Conservation (phyloP, 2,113 vertebrate species). For the Jaculus jaculus region DNA sequence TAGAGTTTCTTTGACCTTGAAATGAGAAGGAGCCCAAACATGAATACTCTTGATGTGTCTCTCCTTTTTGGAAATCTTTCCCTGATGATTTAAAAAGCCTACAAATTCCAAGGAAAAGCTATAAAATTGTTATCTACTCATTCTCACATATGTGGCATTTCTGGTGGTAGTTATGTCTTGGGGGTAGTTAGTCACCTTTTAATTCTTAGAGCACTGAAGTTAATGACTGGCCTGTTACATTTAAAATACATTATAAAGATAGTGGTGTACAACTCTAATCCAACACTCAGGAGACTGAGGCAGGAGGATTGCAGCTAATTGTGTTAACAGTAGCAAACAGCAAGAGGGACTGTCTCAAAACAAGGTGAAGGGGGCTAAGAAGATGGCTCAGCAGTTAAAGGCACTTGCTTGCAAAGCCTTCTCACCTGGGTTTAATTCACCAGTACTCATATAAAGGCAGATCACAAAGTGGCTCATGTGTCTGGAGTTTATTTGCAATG, state of each 20-base stretch:
- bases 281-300: too few relatives aligned
- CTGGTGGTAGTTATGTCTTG: background rate
- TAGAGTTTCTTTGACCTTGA: slow-evolving; percentile 18
- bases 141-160: slow-evolving; percentile 9
- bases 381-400: too few relatives aligned
- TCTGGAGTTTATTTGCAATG: too few relatives aligned
- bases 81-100: slow-evolving; percentile 5
- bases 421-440: too few relatives aligned
- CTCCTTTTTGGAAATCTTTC: slow-evolving; percentile 17
- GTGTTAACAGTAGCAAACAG: background rate
- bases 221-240: slow-evolving; percentile 30
- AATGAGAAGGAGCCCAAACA: slow-evolving; percentile 41
- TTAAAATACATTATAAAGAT: slow-evolving; percentile 6
- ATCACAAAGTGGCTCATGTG: too few relatives aligned
- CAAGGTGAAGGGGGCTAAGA: too few relatives aligned
- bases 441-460: too few relatives aligned
- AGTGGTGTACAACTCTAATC: too few relatives aligned
- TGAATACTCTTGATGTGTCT: slow-evolving; percentile 4
- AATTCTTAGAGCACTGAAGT: background rate
- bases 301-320: too few relatives aligned
- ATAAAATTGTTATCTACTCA: background rate
- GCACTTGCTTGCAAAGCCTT: too few relatives aligned
- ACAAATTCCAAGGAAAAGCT: background rate
- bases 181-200: slow-evolving; percentile 11
- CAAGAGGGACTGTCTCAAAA: slow-evolving; percentile 6